Evolutionary conservation across 2,113 vertebrate genomes (phyloP).

Genomic region (Pelvicachromis taeniatus): DNA sequence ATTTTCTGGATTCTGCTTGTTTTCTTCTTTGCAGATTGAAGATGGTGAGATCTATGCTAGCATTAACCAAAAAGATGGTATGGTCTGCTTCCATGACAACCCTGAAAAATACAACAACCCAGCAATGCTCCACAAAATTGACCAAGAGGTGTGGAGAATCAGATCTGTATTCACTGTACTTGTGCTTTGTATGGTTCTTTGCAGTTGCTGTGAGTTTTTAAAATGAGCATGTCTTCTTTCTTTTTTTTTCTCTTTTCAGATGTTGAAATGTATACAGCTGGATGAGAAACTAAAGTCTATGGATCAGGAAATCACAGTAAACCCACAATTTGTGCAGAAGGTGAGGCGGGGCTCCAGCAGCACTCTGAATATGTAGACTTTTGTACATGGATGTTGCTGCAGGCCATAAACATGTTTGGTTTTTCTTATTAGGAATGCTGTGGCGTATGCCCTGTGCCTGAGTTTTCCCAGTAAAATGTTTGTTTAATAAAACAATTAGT

Average conservation of each 20-base stretch:
- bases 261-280: slow-evolving; percentile 99
- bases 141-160: slow-evolving; percentile 86
- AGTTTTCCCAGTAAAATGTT: not conserved
- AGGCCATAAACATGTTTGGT: not conserved
- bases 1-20: not conserved
- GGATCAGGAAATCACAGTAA: slow-evolving; percentile 99
- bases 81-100: slow-evolving; percentile 99
- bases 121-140: slow-evolving; percentile 99
- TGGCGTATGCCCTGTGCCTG: no score
- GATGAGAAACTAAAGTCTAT: slow-evolving; percentile 99
- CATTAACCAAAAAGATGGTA: slow-evolving; percentile 99
- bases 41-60: slow-evolving; percentile 99
- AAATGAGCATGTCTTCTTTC: rapidly evolving
- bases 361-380: not conserved
- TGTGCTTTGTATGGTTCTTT: not conserved
- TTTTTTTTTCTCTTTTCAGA: slow-evolving; percentile 68
- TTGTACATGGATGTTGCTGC: not conserved
- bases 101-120: slow-evolving; percentile 99
- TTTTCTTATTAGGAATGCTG: not conserved
- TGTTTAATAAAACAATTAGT: not conserved
- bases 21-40: slow-evolving; percentile 83
- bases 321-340: slow-evolving; percentile 99
- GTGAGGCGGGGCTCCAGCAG: slow-evolving; percentile 58
- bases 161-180: not conserved
- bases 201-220: not conserved